Evolutionary conservation across 2,797 vertebrate species (phyloP).

Genomic region (Heterohyrax brucei): DNA sequence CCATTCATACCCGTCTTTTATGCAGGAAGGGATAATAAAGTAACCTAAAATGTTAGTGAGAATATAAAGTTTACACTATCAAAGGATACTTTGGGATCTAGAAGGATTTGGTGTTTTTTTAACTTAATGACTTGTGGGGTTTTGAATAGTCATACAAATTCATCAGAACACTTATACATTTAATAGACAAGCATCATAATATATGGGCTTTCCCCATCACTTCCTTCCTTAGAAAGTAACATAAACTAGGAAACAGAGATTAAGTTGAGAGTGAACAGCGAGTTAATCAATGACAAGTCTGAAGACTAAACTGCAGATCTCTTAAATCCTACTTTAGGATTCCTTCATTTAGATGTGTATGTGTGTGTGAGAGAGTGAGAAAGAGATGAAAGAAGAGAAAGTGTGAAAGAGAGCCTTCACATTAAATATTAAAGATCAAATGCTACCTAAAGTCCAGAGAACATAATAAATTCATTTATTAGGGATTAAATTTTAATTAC

Average conservation of each 20-base stretch:
- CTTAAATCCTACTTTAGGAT: conserved; percentile 40
- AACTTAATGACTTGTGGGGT: conserved; percentile 1
- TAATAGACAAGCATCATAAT: conserved; percentile 34
- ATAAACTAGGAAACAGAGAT: not conserved
- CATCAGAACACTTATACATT: conserved; percentile 23
- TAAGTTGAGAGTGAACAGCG: not conserved
- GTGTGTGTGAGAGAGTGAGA: not conserved
- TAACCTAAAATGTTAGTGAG: not conserved
- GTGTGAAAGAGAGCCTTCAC: not conserved
- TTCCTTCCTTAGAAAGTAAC: not conserved
- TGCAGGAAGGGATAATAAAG: not conserved
- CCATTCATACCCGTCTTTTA: not conserved
- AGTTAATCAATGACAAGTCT: conserved; percentile 36
- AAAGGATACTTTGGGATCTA: not conserved
- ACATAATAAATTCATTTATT: not conserved
- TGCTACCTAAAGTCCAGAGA: not conserved
- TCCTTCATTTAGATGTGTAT: not conserved
- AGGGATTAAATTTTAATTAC: not conserved
- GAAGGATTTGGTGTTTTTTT: conserved; percentile 57
- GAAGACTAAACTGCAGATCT: not conserved
- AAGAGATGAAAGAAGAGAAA: no score
- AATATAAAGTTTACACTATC: not conserved
- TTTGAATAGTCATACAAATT: conserved; percentile 43
- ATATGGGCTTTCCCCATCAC: not conserved
- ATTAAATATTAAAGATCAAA: conserved; percentile 18